A percentile compares a stretch with the other conserved stretches of the same genome.
These are phyloP conservation scores for Sympetrum striolatum DNA, from an alignment of 2,888 invertebrate genomes.

Conservation along the genomic window DNA sequence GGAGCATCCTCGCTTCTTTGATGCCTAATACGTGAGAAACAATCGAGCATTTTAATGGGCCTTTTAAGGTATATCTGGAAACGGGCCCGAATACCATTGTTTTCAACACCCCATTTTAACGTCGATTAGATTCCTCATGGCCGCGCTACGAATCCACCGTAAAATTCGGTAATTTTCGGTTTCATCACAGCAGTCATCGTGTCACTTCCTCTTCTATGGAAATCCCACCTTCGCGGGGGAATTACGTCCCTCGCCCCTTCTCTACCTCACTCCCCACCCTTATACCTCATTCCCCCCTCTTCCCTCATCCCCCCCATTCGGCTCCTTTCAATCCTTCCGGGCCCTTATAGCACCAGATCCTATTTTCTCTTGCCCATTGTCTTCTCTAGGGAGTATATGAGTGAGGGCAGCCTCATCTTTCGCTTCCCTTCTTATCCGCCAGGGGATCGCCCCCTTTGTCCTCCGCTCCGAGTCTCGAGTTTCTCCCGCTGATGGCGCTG, in stretches of 20 bases:
- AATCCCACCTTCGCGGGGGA: neutral
- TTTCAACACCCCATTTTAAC: neutral
- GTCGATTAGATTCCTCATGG: neutral
- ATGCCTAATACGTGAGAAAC: neutral
- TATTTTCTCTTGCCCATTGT: slow-evolving; percentile 11
- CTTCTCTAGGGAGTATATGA: neutral
- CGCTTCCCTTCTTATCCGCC: slow-evolving; percentile 13
- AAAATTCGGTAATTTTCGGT: neutral
- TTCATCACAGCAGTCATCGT: neutral
- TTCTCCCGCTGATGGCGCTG: slow-evolving; percentile 11
- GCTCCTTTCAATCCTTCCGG: neutral
- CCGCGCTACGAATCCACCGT: neutral
- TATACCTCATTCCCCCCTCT: too few relatives aligned
- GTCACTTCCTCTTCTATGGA: neutral
- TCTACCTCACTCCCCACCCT: neutral
- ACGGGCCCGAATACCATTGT: neutral
- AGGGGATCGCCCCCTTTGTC: slow-evolving; percentile 13
- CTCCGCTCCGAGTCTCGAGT: slow-evolving; percentile 7
- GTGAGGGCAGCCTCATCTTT: neutral
- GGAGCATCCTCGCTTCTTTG: neutral
- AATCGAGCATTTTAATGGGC: neutral
- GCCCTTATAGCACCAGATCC: neutral
- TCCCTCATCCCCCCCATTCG: too few relatives aligned
- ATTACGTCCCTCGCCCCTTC: neutral
- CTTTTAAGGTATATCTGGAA: neutral